A percentile compares a stretch with the other conserved stretches of the same genome.
phyloP scores from a whole-genome alignment of 2,113 vertebrate genomes.

The Myiagra hebetior region DNA sequence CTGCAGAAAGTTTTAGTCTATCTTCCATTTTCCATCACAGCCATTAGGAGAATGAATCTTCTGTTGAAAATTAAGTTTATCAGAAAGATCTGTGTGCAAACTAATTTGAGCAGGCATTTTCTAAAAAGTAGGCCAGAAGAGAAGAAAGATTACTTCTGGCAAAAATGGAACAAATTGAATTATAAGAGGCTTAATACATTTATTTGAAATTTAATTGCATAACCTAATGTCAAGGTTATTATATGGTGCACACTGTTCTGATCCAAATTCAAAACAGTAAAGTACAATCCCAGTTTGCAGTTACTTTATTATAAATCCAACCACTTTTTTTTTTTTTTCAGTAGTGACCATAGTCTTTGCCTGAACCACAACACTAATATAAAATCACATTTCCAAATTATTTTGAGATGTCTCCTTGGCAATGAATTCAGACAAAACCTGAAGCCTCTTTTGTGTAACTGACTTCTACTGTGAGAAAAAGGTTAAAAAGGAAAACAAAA shows the following conservation, averaged over 20 bases:
- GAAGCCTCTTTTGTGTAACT: neutral
- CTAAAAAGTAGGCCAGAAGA: conserved; percentile 35
- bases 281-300: neutral
- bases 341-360: neutral
- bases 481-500: neutral
- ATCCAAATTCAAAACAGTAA: conserved; percentile 1
- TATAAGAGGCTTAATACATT: conserved; percentile 44
- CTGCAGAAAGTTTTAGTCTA: neutral
- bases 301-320: neutral
- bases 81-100: conserved; percentile 32
- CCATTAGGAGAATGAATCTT: conserved; percentile 8
- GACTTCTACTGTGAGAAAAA: neutral
- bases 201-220: conserved; percentile 50
- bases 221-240: conserved; percentile 46
- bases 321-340: neutral
- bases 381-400: neutral
- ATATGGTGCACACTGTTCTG: neutral
- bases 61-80: conserved; percentile 48
- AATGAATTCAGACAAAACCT: neutral
- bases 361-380: neutral
- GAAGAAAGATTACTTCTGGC: conserved; percentile 43
- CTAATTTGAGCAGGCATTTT: conserved; percentile 37
- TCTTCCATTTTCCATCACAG: neutral
- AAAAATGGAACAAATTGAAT: conserved; percentile 60
- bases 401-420: neutral